Percentiles rank a stretch among this genome's conserved stretches.
These are phyloP conservation scores for Coremacera marginata DNA, from an alignment of 2,888 invertebrate genomes.

Conservation along the genomic window DNA sequence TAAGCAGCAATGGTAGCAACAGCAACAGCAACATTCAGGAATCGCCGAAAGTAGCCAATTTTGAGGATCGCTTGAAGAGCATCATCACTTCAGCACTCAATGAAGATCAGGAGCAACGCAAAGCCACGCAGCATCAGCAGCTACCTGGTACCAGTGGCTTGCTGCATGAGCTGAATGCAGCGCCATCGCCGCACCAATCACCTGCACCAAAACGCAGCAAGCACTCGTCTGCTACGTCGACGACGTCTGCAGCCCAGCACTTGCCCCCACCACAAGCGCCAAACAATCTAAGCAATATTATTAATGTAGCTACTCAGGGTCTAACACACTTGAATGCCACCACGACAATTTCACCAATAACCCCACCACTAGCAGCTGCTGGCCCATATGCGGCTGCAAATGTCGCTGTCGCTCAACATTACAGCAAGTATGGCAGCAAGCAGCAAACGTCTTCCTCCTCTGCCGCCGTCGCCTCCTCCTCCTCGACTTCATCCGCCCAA, in stretches of 20 bases:
- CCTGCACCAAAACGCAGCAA: constrained; percentile 62
- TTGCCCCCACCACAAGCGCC: constrained; percentile 50
- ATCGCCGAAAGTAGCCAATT: constrained; percentile 87
- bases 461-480: constrained; percentile 19
- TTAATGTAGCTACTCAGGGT: constrained; percentile 67
- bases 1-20: constrained; percentile 10
- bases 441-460: constrained; percentile 32
- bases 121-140: constrained; percentile 57
- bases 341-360: constrained; percentile 68
- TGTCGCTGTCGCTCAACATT: constrained; percentile 36
- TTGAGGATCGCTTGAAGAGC: constrained; percentile 89
- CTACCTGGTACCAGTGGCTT: constrained; percentile 43
- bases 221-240: constrained; percentile 49
- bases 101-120: constrained; percentile 78
- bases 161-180: constrained; percentile 36
- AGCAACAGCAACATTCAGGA: constrained; percentile 69
- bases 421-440: constrained; percentile 45
- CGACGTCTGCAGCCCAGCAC: constrained; percentile 47
- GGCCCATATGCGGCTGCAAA: constrained; percentile 37
- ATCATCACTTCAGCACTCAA: constrained; percentile 89
- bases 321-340: constrained; percentile 67
- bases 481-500: constrained; percentile 42
- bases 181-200: constrained; percentile 51
- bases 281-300: constrained; percentile 63
- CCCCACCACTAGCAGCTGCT: constrained; percentile 59